phyloP scores from a whole-genome alignment of 2,888 invertebrate species.

The Spodoptera littoralis region DNA sequence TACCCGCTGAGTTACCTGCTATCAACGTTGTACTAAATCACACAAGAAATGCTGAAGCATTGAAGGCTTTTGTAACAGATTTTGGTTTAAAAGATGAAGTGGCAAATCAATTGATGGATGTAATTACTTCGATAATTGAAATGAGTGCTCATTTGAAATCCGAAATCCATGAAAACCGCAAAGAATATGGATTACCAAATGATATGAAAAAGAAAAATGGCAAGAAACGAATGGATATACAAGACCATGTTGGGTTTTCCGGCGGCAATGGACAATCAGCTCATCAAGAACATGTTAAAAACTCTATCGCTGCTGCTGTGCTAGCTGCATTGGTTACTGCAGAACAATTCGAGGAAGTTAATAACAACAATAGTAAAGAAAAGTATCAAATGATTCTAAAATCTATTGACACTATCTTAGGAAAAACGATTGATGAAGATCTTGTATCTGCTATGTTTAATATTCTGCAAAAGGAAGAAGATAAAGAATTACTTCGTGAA shows the following conservation, averaged over 20 bases:
- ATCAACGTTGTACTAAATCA: conserved; percentile 89
- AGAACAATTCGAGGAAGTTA: conserved; percentile 85
- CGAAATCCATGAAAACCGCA: conserved; percentile 75
- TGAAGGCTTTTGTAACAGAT: conserved; percentile 85
- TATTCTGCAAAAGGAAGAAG: conserved; percentile 85
- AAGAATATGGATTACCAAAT: conserved; percentile 62
- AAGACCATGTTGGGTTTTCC: conserved; percentile 60
- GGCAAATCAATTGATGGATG: conserved; percentile 86
- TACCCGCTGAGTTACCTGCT: conserved; percentile 89
- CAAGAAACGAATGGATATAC: conserved; percentile 71
- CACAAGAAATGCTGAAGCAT: conserved; percentile 83
- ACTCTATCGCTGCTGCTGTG: conserved; percentile 87
- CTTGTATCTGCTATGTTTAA: conserved; percentile 84
- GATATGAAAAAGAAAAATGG: conserved; percentile 74
- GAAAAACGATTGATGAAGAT: conserved; percentile 84
- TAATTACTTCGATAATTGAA: conserved; percentile 85
- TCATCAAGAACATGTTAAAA: conserved; percentile 86
- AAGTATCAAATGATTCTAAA: conserved; percentile 86
- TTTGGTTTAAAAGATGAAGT: conserved; percentile 86
- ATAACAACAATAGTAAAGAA: conserved; percentile 84
- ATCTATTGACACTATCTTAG: conserved; percentile 86
- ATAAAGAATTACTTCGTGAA: conserved; percentile 83
- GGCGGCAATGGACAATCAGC: conserved; percentile 72
- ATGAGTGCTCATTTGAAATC: conserved; percentile 85
- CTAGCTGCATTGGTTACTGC: conserved; percentile 85